A percentile compares a stretch with the other conserved stretches of the same genome.
Evolutionary conservation across 2,888 invertebrate species (phyloP).

Genomic region (Sylvicola cinctus): DNA sequence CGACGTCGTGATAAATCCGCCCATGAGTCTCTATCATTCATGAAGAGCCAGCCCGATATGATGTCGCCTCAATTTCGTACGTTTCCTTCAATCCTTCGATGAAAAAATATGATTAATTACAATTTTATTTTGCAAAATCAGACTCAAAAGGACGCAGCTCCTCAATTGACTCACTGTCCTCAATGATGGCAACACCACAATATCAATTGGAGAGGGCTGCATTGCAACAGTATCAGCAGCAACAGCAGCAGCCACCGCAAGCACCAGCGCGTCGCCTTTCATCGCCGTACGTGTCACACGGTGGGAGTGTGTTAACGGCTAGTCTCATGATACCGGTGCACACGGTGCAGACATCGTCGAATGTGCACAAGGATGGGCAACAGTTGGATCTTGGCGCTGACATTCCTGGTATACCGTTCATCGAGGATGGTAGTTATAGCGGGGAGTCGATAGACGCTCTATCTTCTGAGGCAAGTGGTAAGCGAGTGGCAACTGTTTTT

Average conservation of each 20-base stretch:
- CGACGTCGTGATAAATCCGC: slow-evolving; percentile 7
- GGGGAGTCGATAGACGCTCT: background rate
- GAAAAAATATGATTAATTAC: background rate
- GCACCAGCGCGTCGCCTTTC: slow-evolving; percentile 29
- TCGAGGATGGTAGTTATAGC: slow-evolving; percentile 25
- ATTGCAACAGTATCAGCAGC: slow-evolving; percentile 6
- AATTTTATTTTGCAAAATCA: too few species aligned
- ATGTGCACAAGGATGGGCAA: slow-evolving; percentile 6
- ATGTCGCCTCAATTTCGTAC: too few species aligned
- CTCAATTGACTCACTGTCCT: slow-evolving; percentile 7
- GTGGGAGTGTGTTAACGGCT: slow-evolving; percentile 50
- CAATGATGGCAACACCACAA: background rate
- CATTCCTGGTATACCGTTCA: slow-evolving; percentile 39
- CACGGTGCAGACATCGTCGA: slow-evolving; percentile 8
- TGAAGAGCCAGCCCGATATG: too few species aligned
- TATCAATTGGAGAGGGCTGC: background rate
- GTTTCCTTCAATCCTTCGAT: too few species aligned
- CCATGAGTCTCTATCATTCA: too few species aligned
- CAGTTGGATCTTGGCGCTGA: slow-evolving; percentile 8
- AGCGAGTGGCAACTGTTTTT: too few species aligned
- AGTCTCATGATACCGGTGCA: slow-evolving; percentile 54
- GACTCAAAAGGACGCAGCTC: slow-evolving; percentile 8
- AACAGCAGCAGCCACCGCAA: slow-evolving; percentile 5
- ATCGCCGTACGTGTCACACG: slow-evolving; percentile 30
- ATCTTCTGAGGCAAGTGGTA: too few species aligned